A percentile compares a stretch with the other conserved stretches of the same genome.
Evolutionary conservation across 35 echinoderm and acorn worm genomes (phyloP).

Genomic region (Chiridota heheva): DNA sequence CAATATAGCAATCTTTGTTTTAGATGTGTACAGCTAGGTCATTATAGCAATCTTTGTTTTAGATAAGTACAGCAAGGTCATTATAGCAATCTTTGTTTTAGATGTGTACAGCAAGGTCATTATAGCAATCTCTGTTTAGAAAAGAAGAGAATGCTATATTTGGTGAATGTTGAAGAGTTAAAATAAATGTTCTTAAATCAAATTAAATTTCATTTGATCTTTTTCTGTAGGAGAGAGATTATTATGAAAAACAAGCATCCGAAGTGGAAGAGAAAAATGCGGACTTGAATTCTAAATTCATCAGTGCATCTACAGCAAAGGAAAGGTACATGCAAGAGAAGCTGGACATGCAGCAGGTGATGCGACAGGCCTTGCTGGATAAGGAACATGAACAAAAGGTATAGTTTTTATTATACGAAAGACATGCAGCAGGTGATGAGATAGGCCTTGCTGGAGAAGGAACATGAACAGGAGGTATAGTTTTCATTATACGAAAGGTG

Average conservation of each 20-base stretch:
- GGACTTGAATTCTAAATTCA: slow-evolving; percentile 77
- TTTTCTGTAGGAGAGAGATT: slow-evolving; percentile 75
- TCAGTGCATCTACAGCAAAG: slow-evolving; percentile 70
- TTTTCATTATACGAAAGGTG: background rate
- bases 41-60: too few species aligned
- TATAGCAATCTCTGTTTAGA: too few species aligned
- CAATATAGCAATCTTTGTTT: too few species aligned
- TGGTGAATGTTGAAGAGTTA: background rate
- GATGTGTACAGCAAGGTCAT: too few species aligned
- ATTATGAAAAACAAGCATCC: slow-evolving; percentile 67
- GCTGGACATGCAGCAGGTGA: slow-evolving; percentile 81
- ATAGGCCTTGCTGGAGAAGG: slow-evolving; percentile 58
- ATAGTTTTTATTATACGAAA: background rate
- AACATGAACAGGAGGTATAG: slow-evolving; percentile 66
- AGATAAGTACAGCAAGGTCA: too few species aligned
- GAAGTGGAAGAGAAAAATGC: slow-evolving; percentile 79
- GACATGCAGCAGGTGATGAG: background rate
- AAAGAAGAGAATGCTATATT: background rate
- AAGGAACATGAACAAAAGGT: slow-evolving; percentile 88
- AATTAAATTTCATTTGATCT: background rate
- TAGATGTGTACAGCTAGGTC: too few species aligned
- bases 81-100: too few species aligned
- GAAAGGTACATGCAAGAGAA: slow-evolving; percentile 91
- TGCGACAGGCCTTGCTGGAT: slow-evolving; percentile 70
- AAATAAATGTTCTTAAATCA: background rate